A percentile compares a stretch with the other conserved stretches of the same genome.
Conservation (phyloP, 2,797 vertebrate genomes). For the Spinus olivaceus region DNA sequence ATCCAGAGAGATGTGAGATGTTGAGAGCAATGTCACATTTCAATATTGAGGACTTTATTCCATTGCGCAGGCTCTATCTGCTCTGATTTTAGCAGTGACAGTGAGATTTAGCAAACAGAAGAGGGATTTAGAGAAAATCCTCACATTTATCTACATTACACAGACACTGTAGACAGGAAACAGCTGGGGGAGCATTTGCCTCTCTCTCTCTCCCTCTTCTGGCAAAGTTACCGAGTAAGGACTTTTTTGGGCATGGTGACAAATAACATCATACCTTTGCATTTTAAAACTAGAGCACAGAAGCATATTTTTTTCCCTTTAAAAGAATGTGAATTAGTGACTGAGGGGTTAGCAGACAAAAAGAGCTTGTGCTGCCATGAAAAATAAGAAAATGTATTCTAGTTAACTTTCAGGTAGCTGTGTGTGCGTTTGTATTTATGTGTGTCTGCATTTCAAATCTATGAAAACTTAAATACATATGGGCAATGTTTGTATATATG, state of each 20-base stretch:
- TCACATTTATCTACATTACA: slow-evolving; percentile 99
- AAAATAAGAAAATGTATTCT: slow-evolving; percentile 55
- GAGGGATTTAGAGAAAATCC: slow-evolving; percentile 99
- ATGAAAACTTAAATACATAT: neutral
- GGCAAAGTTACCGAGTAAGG: slow-evolving; percentile 98
- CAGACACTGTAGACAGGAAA: slow-evolving; percentile 99
- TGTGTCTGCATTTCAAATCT: neutral
- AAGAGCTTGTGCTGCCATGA: slow-evolving; percentile 61
- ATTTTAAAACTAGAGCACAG: slow-evolving; percentile 83
- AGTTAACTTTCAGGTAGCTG: slow-evolving; percentile 62
- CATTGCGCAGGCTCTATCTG: slow-evolving; percentile 98
- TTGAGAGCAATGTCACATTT: slow-evolving; percentile 98
- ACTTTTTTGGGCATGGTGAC: slow-evolving; percentile 98
- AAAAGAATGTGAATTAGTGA: slow-evolving; percentile 79
- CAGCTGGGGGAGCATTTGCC: slow-evolving; percentile 98
- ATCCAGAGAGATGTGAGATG: slow-evolving; percentile 92
- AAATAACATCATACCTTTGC: slow-evolving; percentile 98
- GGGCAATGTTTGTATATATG: neutral
- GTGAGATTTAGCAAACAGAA: slow-evolving; percentile 99
- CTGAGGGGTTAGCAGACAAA: slow-evolving; percentile 68
- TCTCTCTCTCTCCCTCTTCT: slow-evolving; percentile 91
- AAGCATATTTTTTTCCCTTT: slow-evolving; percentile 77
- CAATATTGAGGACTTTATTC: slow-evolving; percentile 99
- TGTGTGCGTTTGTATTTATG: neutral
- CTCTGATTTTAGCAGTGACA: slow-evolving; percentile 92